Evolutionary conservation across 2,888 invertebrate genomes (phyloP).

Genomic region (Ectemnius lituratus): DNA sequence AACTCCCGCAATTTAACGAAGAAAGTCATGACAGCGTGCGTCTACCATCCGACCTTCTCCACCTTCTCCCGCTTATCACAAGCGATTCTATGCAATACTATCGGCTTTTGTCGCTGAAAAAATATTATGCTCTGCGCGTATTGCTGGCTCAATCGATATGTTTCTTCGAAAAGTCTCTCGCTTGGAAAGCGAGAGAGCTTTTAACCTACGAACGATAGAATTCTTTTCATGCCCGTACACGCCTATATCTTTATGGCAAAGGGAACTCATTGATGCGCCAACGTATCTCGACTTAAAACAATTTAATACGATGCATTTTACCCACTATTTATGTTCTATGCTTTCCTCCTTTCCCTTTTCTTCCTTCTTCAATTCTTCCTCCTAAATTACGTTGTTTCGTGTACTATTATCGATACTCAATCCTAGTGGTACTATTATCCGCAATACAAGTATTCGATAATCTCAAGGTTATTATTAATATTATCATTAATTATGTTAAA

Average conservation of each 20-base stretch:
- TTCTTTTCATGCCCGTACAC: conserved; percentile 2
- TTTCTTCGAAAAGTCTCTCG: conserved; percentile 41
- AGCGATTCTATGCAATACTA: conserved; percentile 10
- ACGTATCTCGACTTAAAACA: not conserved
- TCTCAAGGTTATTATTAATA: conserved; percentile 9
- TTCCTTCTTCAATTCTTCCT: not conserved
- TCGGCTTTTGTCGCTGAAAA: conserved; percentile 41
- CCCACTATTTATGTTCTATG: not conserved
- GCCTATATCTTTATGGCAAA: not conserved
- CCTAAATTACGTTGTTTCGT: not conserved
- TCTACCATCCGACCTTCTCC: not conserved
- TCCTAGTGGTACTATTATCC: not conserved
- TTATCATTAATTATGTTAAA: conserved; percentile 19
- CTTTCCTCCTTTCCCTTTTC: not conserved
- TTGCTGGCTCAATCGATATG: conserved; percentile 51
- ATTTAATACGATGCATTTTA: not conserved
- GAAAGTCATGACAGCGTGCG: no score
- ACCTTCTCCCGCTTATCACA: conserved; percentile 37
- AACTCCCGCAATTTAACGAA: no score
- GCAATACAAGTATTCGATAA: conserved; percentile 10
- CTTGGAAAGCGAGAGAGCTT: not conserved
- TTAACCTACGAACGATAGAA: not conserved
- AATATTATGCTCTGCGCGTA: conserved; percentile 48
- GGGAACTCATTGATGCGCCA: not conserved
- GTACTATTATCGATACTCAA: not conserved